These are phyloP conservation scores for Oasisia sp. DNA, from an alignment of 2,888 invertebrate species.

Conservation along the genomic window DNA sequence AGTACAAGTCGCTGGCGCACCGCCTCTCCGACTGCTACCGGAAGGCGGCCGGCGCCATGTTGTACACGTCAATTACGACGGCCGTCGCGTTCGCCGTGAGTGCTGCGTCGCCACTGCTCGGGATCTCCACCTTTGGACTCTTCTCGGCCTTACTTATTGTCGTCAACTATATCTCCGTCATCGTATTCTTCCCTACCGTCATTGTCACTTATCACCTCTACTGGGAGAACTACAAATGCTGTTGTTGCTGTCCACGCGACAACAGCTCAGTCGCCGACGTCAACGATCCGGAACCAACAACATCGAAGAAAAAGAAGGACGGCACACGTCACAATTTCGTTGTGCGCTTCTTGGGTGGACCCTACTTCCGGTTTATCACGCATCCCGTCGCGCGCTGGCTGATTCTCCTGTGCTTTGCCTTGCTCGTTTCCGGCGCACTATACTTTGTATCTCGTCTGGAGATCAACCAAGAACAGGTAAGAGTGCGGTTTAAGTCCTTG, in stretches of 20 bases:
- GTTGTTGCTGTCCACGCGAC: conserved; percentile 36
- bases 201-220: conserved; percentile 46
- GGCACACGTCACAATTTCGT: conserved; percentile 25
- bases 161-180: conserved; percentile 60
- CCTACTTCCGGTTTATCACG: conserved; percentile 50
- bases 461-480: conserved; percentile 55
- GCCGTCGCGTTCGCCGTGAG: conserved; percentile 57
- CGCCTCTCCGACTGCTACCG: conserved; percentile 56
- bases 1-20: conserved; percentile 45
- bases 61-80: conserved; percentile 60
- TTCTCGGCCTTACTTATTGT: conserved; percentile 56
- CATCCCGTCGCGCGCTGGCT: conserved; percentile 44
- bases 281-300: background rate
- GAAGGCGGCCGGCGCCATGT: conserved; percentile 55
- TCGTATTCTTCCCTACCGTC: conserved; percentile 58
- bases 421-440: conserved; percentile 45
- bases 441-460: conserved; percentile 48
- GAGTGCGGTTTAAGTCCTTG: background rate
- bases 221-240: conserved; percentile 44
- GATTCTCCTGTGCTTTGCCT: conserved; percentile 43
- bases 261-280: background rate
- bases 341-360: conserved; percentile 41
- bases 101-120: conserved; percentile 55
- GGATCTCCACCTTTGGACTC: conserved; percentile 54
- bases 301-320: background rate